Base-by-base conservation (phyloP, 2,888 invertebrate species). In the Gastracanthus pulcherrimus region DNA sequence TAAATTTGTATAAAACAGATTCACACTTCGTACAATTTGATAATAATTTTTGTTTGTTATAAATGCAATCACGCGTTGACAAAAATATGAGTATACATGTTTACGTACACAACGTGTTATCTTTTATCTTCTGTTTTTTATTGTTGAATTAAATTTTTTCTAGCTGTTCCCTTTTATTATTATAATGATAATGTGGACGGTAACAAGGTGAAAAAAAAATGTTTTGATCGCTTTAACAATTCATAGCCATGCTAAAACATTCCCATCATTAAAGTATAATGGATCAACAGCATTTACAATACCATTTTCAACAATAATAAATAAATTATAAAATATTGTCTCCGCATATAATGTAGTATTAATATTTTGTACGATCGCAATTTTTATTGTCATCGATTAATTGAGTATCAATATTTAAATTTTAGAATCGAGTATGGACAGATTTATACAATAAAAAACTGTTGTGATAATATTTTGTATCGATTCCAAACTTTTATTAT, bases 1-100 rank as follows among this genome's bases (percentile, higher is more conserved):
- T 82, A 71, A 76, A 67, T 38, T 45, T 23, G 34, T 76, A 80
- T 16, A 82, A 82, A 80, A 76, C 58, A 80, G 41, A 66, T 60
- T 60, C 26, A 55, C 34, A n/a, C 23, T 16, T 60, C 69, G 62
- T 74, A 74, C 26, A 72, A n/a, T 29, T 9, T 31, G 13, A 72
- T 45, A 51, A 70, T 74, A 60, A 60, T 31, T 29, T 74, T 31
- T n/a, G n/a, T n/a, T n/a, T n/a, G n/a, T n/a, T n/a, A n/a, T n/a
- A n/a, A 41, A 62, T 74, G 45, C 19, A 76, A 34, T 51, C 45
- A 58, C 16, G 45, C 62, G 13, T 29, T 45, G 2, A 60, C 13
- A 34, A 58, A 60, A 60, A 26, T 48, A 34, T 75, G 6, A 36
- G 26, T 58, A 51, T 36, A 13, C 7, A 26, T 7, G 26, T 66